Conservation (phyloP, 2,113 vertebrate species). For the Nesoenas mayeri region DNA sequence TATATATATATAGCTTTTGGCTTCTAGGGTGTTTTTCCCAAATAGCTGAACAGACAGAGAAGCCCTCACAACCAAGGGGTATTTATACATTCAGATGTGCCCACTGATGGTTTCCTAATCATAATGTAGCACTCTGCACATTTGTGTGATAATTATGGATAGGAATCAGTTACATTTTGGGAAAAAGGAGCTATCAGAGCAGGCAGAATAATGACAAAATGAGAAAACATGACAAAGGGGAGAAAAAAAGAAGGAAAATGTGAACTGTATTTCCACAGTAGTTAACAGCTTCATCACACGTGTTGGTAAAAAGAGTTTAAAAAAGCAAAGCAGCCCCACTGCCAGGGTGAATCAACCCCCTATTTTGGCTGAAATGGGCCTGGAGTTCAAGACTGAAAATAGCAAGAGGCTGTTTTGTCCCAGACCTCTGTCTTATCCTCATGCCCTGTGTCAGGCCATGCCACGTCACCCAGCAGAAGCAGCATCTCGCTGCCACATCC, state of each 20-base stretch:
- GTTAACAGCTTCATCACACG: neutral
- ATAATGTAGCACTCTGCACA: neutral
- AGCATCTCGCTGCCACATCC: neutral
- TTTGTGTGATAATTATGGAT: slow-evolving; percentile 36
- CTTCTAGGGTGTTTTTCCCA: slow-evolving; percentile 33
- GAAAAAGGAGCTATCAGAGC: neutral
- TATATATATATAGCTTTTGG: slow-evolving; percentile 7
- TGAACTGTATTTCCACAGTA: neutral
- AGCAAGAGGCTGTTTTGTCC: neutral
- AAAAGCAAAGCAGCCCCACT: neutral
- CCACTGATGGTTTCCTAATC: slow-evolving; percentile 2
- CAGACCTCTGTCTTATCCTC: neutral
- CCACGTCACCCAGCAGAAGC: neutral
- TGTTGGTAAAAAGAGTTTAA: neutral
- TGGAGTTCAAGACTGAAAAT: neutral
- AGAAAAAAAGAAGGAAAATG: neutral
- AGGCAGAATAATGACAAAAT: neutral
- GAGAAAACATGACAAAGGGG: neutral
- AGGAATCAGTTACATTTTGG: neutral
- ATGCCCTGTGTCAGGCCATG: rapidly evolving
- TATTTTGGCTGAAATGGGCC: neutral
- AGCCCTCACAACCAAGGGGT: neutral
- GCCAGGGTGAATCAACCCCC: rapidly evolving
- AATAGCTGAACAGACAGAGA: slow-evolving; percentile 54
- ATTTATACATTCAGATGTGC: slow-evolving; percentile 24